Conservation (phyloP, 2,888 invertebrate species). For the Pristionchus arcanus region DNA sequence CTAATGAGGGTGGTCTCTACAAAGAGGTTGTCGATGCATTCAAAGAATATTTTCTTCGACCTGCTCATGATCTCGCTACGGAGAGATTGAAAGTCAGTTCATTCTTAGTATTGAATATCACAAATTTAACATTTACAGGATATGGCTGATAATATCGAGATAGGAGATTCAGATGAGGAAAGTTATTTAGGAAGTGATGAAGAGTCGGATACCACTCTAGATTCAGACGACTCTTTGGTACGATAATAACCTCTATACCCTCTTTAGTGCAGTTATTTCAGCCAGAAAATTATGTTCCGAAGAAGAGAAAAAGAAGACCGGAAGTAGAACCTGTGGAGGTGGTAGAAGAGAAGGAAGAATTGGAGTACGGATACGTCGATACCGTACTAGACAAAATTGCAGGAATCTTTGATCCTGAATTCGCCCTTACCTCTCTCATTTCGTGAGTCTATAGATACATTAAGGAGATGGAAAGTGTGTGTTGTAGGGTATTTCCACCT, state of each 20-base stretch:
- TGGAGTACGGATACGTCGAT: neutral
- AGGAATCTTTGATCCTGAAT: slow-evolving; percentile 44
- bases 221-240: neutral
- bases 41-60: slow-evolving; percentile 4
- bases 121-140: neutral
- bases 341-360: neutral
- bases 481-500: neutral
- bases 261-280: neutral
- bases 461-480: neutral
- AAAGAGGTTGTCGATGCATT: neutral
- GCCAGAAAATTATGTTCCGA: neutral
- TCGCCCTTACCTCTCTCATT: neutral
- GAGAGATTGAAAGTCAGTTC: neutral
- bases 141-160: neutral
- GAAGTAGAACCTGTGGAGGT: neutral
- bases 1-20: slow-evolving; percentile 8
- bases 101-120: neutral
- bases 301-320: neutral
- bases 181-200: neutral
- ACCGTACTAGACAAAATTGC: slow-evolving; percentile 43
- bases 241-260: neutral
- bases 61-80: neutral
- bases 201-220: neutral
- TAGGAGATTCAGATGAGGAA: neutral
- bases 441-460: neutral